phyloP scores from a whole-genome alignment of 1,140 invertebrate species.

The Saccostrea glomerata region DNA sequence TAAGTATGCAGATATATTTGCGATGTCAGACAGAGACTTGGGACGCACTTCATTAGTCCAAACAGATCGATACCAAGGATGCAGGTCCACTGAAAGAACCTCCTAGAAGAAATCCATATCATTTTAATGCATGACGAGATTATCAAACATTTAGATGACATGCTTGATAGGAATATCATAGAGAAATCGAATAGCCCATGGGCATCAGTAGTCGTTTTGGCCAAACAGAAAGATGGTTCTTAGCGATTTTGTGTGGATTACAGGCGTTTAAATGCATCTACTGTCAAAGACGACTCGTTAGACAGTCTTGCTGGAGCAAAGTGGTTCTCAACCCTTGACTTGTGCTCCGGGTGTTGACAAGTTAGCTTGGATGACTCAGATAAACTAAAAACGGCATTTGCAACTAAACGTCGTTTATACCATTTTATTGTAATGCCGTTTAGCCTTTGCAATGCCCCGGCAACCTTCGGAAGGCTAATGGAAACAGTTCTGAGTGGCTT shows the following conservation, averaged over 20 bases:
- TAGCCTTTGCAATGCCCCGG: conserved; percentile 57
- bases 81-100: not conserved
- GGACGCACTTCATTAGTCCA: not conserved
- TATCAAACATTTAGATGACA: conserved; percentile 6
- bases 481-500: conserved; percentile 57
- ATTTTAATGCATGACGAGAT: conserved; percentile 10
- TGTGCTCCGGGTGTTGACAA: conserved; percentile 41
- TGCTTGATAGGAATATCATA: conserved; percentile 61
- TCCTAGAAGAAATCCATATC: not conserved
- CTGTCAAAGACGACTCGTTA: conserved; percentile 45
- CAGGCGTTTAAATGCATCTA: conserved; percentile 63
- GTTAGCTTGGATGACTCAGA: conserved; percentile 15
- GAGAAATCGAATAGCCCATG: conserved; percentile 76
- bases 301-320: conserved; percentile 27
- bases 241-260: conserved; percentile 81
- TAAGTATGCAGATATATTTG: not conserved
- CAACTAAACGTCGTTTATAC: not conserved
- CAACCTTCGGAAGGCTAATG: conserved; percentile 65
- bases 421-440: conserved; percentile 57
- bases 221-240: conserved; percentile 78
- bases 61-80: conserved; percentile 16
- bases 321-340: conserved; percentile 42
- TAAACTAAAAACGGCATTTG: conserved; percentile 44
- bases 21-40: not conserved
- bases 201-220: conserved; percentile 80